These are phyloP conservation scores for Argyresthia albistria DNA, from an alignment of 2,888 invertebrate genomes.

Conservation along the genomic window DNA sequence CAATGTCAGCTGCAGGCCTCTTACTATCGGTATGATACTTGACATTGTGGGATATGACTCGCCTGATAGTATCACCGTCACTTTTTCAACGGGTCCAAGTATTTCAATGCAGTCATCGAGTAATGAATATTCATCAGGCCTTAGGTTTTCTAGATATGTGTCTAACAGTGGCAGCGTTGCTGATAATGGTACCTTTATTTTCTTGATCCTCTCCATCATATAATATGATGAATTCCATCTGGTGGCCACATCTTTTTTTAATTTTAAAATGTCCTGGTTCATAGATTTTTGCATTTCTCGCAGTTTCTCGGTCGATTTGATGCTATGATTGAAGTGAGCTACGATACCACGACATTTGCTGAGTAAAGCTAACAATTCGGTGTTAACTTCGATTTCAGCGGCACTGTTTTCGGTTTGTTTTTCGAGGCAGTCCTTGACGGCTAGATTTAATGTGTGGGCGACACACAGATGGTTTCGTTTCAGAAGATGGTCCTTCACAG, in stretches of 20 bases:
- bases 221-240: not conserved
- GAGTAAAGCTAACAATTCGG: not conserved
- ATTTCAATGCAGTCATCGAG: not conserved
- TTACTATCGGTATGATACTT: not conserved
- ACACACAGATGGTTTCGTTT: slow-evolving; percentile 14
- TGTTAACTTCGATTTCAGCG: not conserved
- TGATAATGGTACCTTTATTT: not conserved
- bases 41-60: not conserved
- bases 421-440: not conserved
- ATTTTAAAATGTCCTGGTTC: not conserved
- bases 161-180: not conserved
- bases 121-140: not conserved
- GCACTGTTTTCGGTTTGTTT: too few species aligned
- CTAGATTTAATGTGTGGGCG: slow-evolving; percentile 13
- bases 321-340: not conserved
- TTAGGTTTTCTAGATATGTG: not conserved
- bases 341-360: not conserved
- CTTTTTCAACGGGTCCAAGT: not conserved
- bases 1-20: not conserved
- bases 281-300: not conserved
- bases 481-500: slow-evolving; percentile 8
- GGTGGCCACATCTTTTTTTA: not conserved
- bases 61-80: not conserved
- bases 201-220: not conserved
- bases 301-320: not conserved